Conservation (phyloP, 1,140 invertebrate genomes). For the Ceratosolen fusciceps region DNA sequence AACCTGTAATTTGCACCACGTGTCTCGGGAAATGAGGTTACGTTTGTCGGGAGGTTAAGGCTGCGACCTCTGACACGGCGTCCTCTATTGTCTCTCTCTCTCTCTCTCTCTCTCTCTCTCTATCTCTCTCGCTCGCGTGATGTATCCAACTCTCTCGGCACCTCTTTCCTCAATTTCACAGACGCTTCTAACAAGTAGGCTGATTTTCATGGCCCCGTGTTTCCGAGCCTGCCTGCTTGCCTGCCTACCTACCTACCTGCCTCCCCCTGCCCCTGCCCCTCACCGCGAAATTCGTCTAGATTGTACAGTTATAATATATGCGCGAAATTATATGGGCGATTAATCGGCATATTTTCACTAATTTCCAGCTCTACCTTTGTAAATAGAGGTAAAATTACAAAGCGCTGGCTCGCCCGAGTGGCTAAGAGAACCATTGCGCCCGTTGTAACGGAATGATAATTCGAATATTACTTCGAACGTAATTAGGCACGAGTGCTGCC, state of each 20-base stretch:
- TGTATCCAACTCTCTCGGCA: background rate
- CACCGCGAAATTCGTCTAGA: background rate
- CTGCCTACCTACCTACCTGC: no score
- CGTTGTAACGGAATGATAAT: background rate
- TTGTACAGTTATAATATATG: slow-evolving; percentile 2
- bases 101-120: background rate
- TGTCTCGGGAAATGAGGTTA: background rate
- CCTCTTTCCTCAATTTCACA: background rate
- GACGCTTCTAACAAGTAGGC: background rate
- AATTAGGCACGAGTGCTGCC: background rate
- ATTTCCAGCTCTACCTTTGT: background rate
- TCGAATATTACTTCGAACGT: background rate
- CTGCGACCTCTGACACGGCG: background rate
- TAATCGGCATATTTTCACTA: background rate
- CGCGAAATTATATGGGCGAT: background rate
- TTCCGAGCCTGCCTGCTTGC: background rate
- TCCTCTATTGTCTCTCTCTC: background rate
- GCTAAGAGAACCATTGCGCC: background rate
- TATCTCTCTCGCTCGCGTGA: background rate
- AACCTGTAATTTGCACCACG: background rate
- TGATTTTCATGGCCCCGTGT: background rate
- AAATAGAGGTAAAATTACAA: background rate
- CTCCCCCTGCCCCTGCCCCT: no score
- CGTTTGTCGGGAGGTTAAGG: background rate
- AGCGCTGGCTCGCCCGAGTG: background rate